These are phyloP conservation scores for Portunus trituberculatus DNA, from an alignment of 1,140 invertebrate genomes.

Conservation along the genomic window DNA sequence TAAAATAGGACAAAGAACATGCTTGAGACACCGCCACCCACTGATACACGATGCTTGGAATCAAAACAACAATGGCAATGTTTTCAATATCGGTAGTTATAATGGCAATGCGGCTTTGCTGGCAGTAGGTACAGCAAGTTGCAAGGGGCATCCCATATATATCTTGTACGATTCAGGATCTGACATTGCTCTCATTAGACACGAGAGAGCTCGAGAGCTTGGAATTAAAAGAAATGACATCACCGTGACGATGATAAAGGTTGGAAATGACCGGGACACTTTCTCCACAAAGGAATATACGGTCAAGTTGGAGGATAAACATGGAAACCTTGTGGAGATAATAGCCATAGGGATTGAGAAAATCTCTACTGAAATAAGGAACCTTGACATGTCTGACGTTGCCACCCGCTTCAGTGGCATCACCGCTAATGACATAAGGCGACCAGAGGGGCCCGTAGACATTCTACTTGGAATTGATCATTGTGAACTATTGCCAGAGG, in stretches of 20 bases:
- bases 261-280: slow-evolving; percentile 30
- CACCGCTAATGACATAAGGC: not conserved
- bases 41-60: not conserved
- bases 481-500: slow-evolving; percentile 8
- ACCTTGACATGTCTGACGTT: slow-evolving; percentile 18
- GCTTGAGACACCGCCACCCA: slow-evolving; percentile 14
- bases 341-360: slow-evolving; percentile 1
- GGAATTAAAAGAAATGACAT: not conserved
- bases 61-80: not conserved
- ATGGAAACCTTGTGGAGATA: slow-evolving; percentile 32
- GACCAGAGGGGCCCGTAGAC: not conserved
- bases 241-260: slow-evolving; percentile 22
- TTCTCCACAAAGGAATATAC: slow-evolving; percentile 39
- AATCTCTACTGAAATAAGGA: not conserved
- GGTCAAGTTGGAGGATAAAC: not conserved
- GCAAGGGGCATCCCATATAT: not conserved
- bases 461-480: slow-evolving; percentile 34
- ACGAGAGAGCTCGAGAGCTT: not conserved
- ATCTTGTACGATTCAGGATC: slow-evolving; percentile 54
- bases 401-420: not conserved
- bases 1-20: not conserved
- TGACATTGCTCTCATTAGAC: slow-evolving; percentile 33
- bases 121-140: not conserved
- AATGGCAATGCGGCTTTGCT: not conserved
- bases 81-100: not conserved